Conservation (phyloP, 2,888 invertebrate genomes). For the Drosophila helvetica region DNA sequence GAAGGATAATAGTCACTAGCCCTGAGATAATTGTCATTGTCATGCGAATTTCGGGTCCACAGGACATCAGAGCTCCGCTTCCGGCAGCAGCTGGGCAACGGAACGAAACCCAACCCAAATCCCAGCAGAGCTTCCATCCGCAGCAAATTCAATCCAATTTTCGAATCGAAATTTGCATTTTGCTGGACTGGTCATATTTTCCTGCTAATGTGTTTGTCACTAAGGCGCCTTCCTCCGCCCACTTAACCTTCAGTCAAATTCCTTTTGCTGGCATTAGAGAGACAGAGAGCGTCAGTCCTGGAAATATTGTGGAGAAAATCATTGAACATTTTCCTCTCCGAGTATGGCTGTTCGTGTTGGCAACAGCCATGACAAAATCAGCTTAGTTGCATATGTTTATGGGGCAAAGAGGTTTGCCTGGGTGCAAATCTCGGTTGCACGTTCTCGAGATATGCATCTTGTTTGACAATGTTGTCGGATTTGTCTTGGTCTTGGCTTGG, state of each 20-base stretch:
- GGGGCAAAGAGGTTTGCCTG: not conserved
- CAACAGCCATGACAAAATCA: not conserved
- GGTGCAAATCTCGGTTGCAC: conserved; percentile 25
- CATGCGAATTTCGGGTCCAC: conserved; percentile 44
- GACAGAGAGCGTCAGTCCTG: not conserved
- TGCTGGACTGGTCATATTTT: conserved; percentile 19
- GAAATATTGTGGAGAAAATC: not conserved
- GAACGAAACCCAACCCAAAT: conserved; percentile 4
- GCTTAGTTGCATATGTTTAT: not conserved
- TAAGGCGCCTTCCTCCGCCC: conserved; percentile 18
- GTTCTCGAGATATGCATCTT: conserved; percentile 18
- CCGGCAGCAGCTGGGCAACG: conserved; percentile 27
- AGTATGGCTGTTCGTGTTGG: not conserved
- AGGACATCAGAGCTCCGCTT: conserved; percentile 29
- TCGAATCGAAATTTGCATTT: conserved; percentile 33
- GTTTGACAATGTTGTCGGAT: conserved; percentile 32
- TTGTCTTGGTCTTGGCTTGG: conserved; percentile 23
- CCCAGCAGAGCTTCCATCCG: not conserved
- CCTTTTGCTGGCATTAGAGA: conserved; percentile 8
- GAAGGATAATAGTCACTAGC: conserved; percentile 53
- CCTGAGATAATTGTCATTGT: conserved; percentile 72
- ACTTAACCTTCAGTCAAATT: conserved; percentile 21
- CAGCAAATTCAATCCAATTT: conserved; percentile 32
- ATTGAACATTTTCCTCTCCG: not conserved
- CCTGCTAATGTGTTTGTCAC: conserved; percentile 34